phyloP scores from a whole-genome alignment of 2,113 vertebrate species.

The Mormyrus lacerda region DNA sequence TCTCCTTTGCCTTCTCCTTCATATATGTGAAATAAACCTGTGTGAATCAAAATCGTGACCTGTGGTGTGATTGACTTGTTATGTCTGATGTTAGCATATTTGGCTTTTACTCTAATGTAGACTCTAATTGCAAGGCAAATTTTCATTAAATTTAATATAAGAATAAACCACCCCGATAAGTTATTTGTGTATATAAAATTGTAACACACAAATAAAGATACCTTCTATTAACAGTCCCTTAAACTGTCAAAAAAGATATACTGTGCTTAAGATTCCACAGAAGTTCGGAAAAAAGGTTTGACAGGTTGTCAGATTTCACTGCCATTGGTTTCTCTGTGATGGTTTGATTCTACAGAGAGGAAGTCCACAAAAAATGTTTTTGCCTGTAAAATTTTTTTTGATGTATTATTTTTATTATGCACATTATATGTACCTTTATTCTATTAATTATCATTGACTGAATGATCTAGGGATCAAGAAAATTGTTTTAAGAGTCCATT shows the following conservation, averaged over 20 bases:
- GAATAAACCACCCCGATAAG: background rate
- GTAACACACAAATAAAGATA: background rate
- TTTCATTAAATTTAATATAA: background rate
- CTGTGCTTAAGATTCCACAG: background rate
- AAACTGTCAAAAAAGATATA: background rate
- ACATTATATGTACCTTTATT: background rate
- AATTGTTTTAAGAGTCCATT: slow-evolving; percentile 28
- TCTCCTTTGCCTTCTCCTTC: no score
- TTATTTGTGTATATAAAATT: background rate
- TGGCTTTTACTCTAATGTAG: background rate
- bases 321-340: background rate
- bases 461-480: background rate
- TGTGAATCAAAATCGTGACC: no score
- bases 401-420: background rate
- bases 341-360: background rate
- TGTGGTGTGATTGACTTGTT: background rate
- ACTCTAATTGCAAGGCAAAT: background rate
- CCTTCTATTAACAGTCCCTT: background rate
- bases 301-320: background rate
- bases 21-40: no score
- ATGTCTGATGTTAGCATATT: background rate
- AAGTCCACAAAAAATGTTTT: background rate
- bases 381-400: background rate
- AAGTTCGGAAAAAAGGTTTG: background rate
- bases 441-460: background rate